Conservation (phyloP, 2,113 vertebrate genomes). For the Gnathonemus longibarbis region DNA sequence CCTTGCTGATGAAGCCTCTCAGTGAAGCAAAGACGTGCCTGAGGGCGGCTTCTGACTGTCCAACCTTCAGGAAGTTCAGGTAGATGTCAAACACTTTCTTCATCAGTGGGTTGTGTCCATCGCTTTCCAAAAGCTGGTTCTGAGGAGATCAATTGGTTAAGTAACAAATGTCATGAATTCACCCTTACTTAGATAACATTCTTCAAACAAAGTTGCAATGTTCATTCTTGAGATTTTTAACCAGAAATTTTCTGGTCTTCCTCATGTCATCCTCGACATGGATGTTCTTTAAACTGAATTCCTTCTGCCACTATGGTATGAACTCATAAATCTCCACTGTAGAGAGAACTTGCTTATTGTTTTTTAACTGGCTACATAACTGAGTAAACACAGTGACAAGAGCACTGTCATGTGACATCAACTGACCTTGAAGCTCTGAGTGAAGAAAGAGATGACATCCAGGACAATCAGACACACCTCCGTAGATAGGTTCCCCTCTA, state of each 20-base stretch:
- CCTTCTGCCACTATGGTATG: not conserved
- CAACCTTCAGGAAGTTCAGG: slow-evolving; percentile 81
- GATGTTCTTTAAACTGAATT: not conserved
- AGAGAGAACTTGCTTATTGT: not conserved
- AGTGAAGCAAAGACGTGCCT: slow-evolving; percentile 85
- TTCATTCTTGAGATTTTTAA: not conserved
- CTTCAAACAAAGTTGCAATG: not conserved
- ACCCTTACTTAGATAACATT: not conserved
- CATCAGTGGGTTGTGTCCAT: slow-evolving; percentile 91
- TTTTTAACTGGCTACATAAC: not conserved
- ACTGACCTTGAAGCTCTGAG: slow-evolving; percentile 86
- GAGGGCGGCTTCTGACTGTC: slow-evolving; percentile 83
- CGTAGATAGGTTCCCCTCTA: slow-evolving; percentile 85
- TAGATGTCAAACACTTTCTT: slow-evolving; percentile 93
- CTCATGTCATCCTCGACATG: not conserved
- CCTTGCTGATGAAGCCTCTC: slow-evolving; percentile 90
- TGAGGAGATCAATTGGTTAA: slow-evolving; percentile 43
- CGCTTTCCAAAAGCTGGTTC: slow-evolving; percentile 82
- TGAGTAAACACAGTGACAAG: not conserved
- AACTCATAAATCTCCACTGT: not conserved
- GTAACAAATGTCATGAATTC: not conserved
- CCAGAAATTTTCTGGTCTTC: not conserved
- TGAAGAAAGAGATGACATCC: slow-evolving; percentile 84
- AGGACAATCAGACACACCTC: slow-evolving; percentile 83
- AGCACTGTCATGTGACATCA: not conserved